A percentile compares a stretch with the other conserved stretches of the same genome.
These are phyloP conservation scores for Melanotus villosus DNA, from an alignment of 2,888 invertebrate species.

Conservation along the genomic window DNA sequence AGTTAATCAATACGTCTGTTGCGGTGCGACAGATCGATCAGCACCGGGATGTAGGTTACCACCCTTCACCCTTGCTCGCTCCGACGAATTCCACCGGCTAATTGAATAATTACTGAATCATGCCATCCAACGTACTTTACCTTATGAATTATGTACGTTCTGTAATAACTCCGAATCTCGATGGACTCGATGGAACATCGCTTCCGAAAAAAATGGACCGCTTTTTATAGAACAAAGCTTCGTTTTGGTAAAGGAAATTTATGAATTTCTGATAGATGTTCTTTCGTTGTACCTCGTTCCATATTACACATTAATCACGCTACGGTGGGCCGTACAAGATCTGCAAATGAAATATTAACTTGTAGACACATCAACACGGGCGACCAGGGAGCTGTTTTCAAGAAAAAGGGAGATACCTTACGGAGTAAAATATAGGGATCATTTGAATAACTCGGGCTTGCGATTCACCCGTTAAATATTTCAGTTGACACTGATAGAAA, in stretches of 20 bases:
- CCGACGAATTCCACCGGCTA: slow-evolving; percentile 11
- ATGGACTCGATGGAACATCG: not conserved
- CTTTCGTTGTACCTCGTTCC: not conserved
- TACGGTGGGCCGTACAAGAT: slow-evolving; percentile 9
- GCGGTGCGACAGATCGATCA: slow-evolving; percentile 40
- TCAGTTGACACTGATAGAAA: slow-evolving; percentile 11
- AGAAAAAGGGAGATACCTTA: not conserved
- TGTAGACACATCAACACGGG: not conserved
- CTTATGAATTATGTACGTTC: slow-evolving; percentile 10
- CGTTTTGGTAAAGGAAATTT: not conserved
- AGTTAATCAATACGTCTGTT: slow-evolving; percentile 34
- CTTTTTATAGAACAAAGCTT: not conserved
- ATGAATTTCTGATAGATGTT: slow-evolving; percentile 17
- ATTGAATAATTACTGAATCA: slow-evolving; percentile 29
- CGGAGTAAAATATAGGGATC: slow-evolving; percentile 10
- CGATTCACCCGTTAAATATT: slow-evolving; percentile 11
- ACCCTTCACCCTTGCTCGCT: slow-evolving; percentile 16
- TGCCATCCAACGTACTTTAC: slow-evolving; percentile 1
- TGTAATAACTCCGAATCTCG: slow-evolving; percentile 1
- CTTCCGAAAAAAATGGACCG: slow-evolving; percentile 1
- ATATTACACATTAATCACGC: slow-evolving; percentile 1
- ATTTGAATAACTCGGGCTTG: slow-evolving; percentile 15
- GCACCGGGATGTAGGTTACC: slow-evolving; percentile 36
- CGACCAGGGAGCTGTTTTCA: slow-evolving; percentile 7
- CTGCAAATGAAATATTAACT: slow-evolving; percentile 19